Base-by-base conservation (phyloP, 2,888 invertebrate genomes). In the Arrhopalites spinosus region DNA sequence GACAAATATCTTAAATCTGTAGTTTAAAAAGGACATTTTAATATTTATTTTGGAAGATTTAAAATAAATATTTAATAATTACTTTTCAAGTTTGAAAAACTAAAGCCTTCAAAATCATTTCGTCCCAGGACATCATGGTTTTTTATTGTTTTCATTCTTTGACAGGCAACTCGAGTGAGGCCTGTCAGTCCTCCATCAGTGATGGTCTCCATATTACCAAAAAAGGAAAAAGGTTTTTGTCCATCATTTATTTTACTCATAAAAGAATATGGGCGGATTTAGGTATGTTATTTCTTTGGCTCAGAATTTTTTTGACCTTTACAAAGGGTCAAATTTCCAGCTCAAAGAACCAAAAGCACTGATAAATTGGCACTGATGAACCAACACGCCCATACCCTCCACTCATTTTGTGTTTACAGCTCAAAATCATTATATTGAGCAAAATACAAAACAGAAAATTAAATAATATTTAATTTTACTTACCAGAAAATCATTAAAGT, bases 181-280 rank as follows among this genome's bases (percentile, higher is more conserved):
- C 81, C 81, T 0, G 81, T 80, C 15, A 81, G 74, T 13, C 79
- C 78, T 15, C 72, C 69, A 69, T 81, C 81, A 5, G 76, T 69
- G 7, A 81, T 17, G 43, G 61, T 76, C 27, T 77, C 66, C 71
- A 79, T 70, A 63, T 79, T 78, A 7, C n/a, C n/a, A n/a, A n/a
- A n/a, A n/a, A n/a, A n/a, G n/a, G n/a, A n/a, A n/a, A n/a, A n/a
- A n/a, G n/a, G n/a, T n/a, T n/a, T n/a, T n/a, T n/a, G n/a, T n/a
- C n/a, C n/a, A n/a, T n/a, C n/a, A n/a, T n/a, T n/a, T n/a, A n/a
- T n/a, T n/a, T n/a, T n/a, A n/a, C n/a, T n/a, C n/a, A n/a, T n/a
- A n/a, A n/a, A n/a, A n/a, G n/a, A n/a, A n/a, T n/a, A n/a, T n/a
- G n/a, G n/a, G n/a, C n/a, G n/a, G n/a, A n/a, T n/a, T n/a, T n/a